These are phyloP conservation scores for Porites rus DNA, from an alignment of 92 coral and sea anemone species.

Conservation along the genomic window DNA sequence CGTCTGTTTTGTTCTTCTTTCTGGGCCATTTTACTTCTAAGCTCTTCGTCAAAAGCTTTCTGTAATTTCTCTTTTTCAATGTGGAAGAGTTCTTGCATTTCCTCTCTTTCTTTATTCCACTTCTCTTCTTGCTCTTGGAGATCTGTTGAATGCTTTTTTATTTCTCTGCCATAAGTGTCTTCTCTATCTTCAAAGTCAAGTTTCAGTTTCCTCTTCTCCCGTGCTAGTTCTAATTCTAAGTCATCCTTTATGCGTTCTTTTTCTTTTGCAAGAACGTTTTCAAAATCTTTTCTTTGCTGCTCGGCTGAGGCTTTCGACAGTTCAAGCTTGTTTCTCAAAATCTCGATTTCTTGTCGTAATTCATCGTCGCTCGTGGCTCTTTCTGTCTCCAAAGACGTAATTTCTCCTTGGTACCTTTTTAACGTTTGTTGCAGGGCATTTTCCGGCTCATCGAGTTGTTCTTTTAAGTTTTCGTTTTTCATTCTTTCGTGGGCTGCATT, in stretches of 20 bases:
- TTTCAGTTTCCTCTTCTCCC: conserved; percentile 61
- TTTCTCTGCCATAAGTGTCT: conserved; percentile 51
- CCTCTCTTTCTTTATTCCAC: conserved; percentile 65
- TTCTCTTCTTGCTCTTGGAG: conserved; percentile 50
- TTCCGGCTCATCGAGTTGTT: conserved; percentile 74
- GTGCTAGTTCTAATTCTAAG: conserved; percentile 56
- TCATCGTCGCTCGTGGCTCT: conserved; percentile 63
- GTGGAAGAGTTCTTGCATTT: conserved; percentile 52
- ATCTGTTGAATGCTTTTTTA: conserved; percentile 32
- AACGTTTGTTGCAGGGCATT: conserved; percentile 68
- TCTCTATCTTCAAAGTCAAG: conserved; percentile 59
- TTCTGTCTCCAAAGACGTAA: conserved; percentile 56
- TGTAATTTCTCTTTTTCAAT: conserved; percentile 69
- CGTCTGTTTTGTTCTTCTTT: conserved; percentile 29
- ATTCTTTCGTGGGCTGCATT: conserved; percentile 27
- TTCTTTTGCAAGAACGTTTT: conserved; percentile 60
- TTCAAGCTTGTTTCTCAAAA: conserved; percentile 63
- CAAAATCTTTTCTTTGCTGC: conserved; percentile 65
- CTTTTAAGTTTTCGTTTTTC: conserved; percentile 69
- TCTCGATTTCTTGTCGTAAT: conserved; percentile 63
- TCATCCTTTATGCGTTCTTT: conserved; percentile 60
- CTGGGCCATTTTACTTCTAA: conserved; percentile 53
- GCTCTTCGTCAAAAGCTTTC: conserved; percentile 58
- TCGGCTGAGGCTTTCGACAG: conserved; percentile 55
- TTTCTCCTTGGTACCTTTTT: conserved; percentile 71